Conservation (phyloP, 2,888 invertebrate species). For the Eupeodes luniger region DNA sequence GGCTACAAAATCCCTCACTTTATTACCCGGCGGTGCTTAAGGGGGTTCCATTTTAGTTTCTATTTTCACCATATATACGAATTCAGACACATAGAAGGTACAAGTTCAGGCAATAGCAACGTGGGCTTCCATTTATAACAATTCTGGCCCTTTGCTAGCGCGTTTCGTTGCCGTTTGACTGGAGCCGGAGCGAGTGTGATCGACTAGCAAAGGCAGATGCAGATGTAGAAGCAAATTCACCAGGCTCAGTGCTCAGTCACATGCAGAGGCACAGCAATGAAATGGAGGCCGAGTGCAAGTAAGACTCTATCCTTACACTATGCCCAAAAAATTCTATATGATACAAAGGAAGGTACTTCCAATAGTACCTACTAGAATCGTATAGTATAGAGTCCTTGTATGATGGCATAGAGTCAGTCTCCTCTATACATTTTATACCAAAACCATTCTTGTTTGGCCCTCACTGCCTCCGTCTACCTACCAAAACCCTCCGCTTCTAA, state of each 20-base stretch:
- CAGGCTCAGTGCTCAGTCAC: constrained; percentile 25
- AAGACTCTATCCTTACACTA: constrained; percentile 41
- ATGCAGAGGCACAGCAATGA: too few relatives aligned
- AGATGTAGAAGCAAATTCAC: constrained; percentile 1
- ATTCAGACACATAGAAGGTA: background rate
- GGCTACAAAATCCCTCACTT: constrained; percentile 6
- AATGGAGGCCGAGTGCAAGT: constrained; percentile 53
- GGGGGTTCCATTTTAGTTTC: constrained; percentile 43
- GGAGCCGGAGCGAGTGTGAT: constrained; percentile 58
- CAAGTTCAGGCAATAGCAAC: constrained; percentile 5
- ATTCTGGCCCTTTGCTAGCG: background rate
- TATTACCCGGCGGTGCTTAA: background rate
- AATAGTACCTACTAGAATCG: background rate
- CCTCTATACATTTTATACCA: background rate
- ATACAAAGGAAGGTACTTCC: constrained; percentile 20
- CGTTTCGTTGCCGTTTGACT: constrained; percentile 30
- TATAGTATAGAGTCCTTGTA: constrained; percentile 12
- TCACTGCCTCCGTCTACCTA: background rate
- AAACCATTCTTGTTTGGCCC: constrained; percentile 34
- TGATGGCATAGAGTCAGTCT: constrained; percentile 9
- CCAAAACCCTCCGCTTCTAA: background rate
- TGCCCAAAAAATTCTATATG: constrained; percentile 54
- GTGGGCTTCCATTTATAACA: constrained; percentile 6
- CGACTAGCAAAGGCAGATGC: constrained; percentile 34
- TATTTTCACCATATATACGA: background rate